Percentiles rank a stretch among this genome's conserved stretches.
Evolutionary conservation across 1,140 invertebrate species (phyloP).

Genomic region (Drosophila azteca): DNA sequence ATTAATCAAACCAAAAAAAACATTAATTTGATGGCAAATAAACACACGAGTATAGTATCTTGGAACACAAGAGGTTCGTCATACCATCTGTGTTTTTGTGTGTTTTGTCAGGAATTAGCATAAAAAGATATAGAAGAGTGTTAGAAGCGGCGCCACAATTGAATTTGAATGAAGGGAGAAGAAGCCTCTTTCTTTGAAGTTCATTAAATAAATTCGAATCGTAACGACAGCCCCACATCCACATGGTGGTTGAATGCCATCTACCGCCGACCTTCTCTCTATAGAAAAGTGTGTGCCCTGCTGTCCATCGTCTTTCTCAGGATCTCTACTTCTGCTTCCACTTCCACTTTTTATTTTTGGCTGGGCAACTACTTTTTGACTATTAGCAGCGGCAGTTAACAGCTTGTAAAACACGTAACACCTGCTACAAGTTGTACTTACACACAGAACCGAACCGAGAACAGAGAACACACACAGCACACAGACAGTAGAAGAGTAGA

Average conservation of each 20-base stretch:
- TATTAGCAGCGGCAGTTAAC: slow-evolving; percentile 75
- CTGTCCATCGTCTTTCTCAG: slow-evolving; percentile 1
- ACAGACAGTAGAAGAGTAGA: no score
- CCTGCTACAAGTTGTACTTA: slow-evolving; percentile 59
- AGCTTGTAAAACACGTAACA: slow-evolving; percentile 76
- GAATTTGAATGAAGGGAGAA: slow-evolving; percentile 26
- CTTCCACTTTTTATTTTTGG: not conserved
- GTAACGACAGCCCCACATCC: slow-evolving; percentile 28
- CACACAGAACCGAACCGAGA: no score
- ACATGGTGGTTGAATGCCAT: slow-evolving; percentile 31
- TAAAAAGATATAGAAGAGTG: slow-evolving; percentile 56
- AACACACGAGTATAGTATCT: slow-evolving; percentile 36
- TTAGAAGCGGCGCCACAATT: slow-evolving; percentile 61
- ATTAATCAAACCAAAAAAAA: slow-evolving; percentile 69
- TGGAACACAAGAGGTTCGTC: not conserved
- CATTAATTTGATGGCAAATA: slow-evolving; percentile 66
- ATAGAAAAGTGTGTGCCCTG: not conserved
- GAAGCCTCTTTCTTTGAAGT: slow-evolving; percentile 21
- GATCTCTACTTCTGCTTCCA: slow-evolving; percentile 2
- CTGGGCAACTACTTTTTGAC: slow-evolving; percentile 29
- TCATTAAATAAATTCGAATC: slow-evolving; percentile 55
- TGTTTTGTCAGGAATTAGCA: slow-evolving; percentile 60
- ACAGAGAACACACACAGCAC: no score
- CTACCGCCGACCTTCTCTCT: no score
- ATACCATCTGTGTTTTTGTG: not conserved